A percentile compares a stretch with the other conserved stretches of the same genome.
Evolutionary conservation across 2,888 invertebrate genomes (phyloP).

Genomic region (Congeria kusceri): DNA sequence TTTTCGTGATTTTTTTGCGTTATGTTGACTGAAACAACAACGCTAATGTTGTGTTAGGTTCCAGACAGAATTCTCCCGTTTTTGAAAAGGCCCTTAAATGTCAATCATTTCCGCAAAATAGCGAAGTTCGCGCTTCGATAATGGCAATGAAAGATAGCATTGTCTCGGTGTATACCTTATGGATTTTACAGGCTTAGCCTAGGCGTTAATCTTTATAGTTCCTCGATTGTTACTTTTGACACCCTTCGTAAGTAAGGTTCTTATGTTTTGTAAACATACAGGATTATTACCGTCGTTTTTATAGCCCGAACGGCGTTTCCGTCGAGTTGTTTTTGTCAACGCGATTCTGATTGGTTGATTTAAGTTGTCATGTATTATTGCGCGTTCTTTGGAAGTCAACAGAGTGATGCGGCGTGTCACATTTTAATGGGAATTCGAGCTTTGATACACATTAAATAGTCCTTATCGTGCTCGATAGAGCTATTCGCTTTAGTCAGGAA

Average conservation of each 20-base stretch:
- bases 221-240: conserved; percentile 31
- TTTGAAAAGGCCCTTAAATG: conserved; percentile 43
- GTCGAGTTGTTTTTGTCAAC: conserved; percentile 30
- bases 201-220: conserved; percentile 18
- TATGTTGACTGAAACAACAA: conserved; percentile 11
- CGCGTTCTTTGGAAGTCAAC: conserved; percentile 42
- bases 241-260: conserved; percentile 37
- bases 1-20: not conserved
- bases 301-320: not conserved
- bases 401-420: conserved; percentile 39
- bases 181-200: conserved; percentile 19
- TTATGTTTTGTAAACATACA: not conserved
- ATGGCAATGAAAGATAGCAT: conserved; percentile 30
- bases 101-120: conserved; percentile 40
- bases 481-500: no score
- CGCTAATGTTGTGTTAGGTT: conserved; percentile 29
- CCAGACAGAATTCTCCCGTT: conserved; percentile 27
- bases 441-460: conserved; percentile 34
- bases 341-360: conserved; percentile 47
- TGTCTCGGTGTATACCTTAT: conserved; percentile 26
- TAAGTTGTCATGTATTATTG: conserved; percentile 32
- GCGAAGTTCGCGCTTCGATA: not conserved
- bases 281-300: not conserved
- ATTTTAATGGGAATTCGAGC: conserved; percentile 42
- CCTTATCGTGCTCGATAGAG: conserved; percentile 28